Conservation (phyloP, 2,888 invertebrate genomes). For the Phymatocera aterrima region DNA sequence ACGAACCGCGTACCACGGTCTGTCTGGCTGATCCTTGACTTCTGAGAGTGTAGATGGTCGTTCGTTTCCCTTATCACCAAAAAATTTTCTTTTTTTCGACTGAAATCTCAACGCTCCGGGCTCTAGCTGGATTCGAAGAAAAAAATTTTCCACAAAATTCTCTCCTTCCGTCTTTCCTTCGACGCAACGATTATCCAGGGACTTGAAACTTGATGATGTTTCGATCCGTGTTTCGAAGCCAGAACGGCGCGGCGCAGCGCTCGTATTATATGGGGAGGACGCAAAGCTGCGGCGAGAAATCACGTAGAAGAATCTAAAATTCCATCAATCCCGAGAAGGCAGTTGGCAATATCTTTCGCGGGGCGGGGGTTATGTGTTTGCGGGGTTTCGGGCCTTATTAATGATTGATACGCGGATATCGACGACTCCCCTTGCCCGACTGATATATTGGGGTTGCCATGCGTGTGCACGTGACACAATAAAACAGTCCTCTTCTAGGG, state of each 20-base stretch:
- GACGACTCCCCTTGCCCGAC: slow-evolving; percentile 72
- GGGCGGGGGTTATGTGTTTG: slow-evolving; percentile 67
- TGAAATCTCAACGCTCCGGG: not conserved
- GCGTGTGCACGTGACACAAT: slow-evolving; percentile 73
- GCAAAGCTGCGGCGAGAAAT: slow-evolving; percentile 58
- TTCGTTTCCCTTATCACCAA: slow-evolving; percentile 21
- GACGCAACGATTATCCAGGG: slow-evolving; percentile 20
- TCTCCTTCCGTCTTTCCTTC: not conserved
- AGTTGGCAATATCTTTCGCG: slow-evolving; percentile 55
- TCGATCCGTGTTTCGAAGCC: not conserved
- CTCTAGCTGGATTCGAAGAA: slow-evolving; percentile 14
- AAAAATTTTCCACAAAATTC: not conserved
- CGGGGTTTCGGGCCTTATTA: slow-evolving; percentile 71
- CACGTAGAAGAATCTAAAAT: slow-evolving; percentile 72
- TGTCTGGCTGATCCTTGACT: slow-evolving; percentile 32
- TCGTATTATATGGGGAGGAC: slow-evolving; percentile 14
- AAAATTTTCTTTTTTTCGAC: not conserved
- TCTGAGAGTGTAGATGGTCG: not conserved
- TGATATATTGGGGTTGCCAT: slow-evolving; percentile 70
- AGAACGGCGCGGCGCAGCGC: not conserved
- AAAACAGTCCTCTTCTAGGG: slow-evolving; percentile 59
- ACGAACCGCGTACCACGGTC: not conserved
- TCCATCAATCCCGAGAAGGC: slow-evolving; percentile 70
- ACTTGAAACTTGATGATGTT: slow-evolving; percentile 29
- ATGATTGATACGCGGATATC: slow-evolving; percentile 75